Conservation (phyloP, 2,797 vertebrate genomes). For the Pangasius krempfi region DNA sequence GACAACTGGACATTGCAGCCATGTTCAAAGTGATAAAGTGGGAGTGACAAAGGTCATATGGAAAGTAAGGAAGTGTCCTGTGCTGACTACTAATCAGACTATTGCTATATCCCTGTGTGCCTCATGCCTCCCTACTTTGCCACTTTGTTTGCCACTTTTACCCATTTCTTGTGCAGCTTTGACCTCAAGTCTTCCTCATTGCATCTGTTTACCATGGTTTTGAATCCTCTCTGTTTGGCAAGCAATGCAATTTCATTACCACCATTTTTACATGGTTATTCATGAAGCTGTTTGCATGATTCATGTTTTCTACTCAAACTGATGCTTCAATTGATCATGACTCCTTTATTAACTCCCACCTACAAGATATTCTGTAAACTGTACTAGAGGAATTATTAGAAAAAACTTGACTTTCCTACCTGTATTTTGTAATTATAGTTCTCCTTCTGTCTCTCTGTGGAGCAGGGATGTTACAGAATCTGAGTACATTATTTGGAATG, state of each 20-base stretch:
- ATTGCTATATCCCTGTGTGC: neutral
- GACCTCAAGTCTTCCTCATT: neutral
- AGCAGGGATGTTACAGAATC: neutral
- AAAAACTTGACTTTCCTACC: neutral
- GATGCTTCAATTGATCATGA: neutral
- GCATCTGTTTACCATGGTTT: conserved; percentile 3
- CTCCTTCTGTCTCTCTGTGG: neutral
- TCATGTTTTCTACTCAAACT: neutral
- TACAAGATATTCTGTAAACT: neutral
- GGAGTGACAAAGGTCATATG: conserved; percentile 22
- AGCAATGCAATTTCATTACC: neutral
- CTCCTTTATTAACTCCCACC: too few species aligned
- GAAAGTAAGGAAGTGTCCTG: neutral
- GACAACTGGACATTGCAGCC: neutral
- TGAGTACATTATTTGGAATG: neutral
- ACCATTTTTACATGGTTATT: neutral
- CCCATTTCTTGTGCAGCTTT: neutral
- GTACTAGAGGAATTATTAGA: neutral
- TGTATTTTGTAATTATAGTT: neutral
- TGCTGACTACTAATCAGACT: conserved; percentile 17
- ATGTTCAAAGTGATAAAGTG: neutral
- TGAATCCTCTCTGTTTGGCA: neutral
- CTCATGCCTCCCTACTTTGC: neutral
- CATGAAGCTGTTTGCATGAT: neutral
- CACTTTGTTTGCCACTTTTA: neutral